Percentiles rank a stretch among this genome's conserved stretches.
phyloP scores from a whole-genome alignment of 2,888 invertebrate species.

The Autographa pulchrina region DNA sequence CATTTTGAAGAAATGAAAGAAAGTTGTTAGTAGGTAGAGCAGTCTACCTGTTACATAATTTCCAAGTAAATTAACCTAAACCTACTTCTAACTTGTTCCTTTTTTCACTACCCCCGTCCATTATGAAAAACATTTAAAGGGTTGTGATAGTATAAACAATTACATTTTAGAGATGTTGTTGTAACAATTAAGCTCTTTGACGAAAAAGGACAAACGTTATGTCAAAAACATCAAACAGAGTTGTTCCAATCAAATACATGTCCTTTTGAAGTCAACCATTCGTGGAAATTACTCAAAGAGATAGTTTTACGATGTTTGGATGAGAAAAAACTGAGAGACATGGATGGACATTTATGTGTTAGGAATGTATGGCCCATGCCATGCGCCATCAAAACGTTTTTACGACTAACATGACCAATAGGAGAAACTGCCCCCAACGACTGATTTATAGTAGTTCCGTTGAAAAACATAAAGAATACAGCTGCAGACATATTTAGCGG shows the following conservation, averaged over 20 bases:
- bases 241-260: conserved; percentile 61
- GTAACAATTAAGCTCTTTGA: conserved; percentile 43
- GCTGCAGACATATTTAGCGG: conserved; percentile 82
- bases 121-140: conserved; percentile 55
- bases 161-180: conserved; percentile 40
- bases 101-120: conserved; percentile 33
- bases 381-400: conserved; percentile 80
- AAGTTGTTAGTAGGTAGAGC: conserved; percentile 30
- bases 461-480: conserved; percentile 81
- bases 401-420: conserved; percentile 81
- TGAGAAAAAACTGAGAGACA: conserved; percentile 69
- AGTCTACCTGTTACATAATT: conserved; percentile 47
- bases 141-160: conserved; percentile 49
- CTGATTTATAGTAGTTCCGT: conserved; percentile 81
- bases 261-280: conserved; percentile 82
- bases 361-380: conserved; percentile 73
- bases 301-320: conserved; percentile 74
- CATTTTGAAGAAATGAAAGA: conserved; percentile 34
- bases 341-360: conserved; percentile 78
- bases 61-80: conserved; percentile 44
- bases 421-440: conserved; percentile 72
- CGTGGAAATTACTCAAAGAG: conserved; percentile 81
- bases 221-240: conserved; percentile 41
- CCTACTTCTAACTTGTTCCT: conserved; percentile 46
- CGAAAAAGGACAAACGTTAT: conserved; percentile 27